Base-by-base conservation (phyloP, 2,888 invertebrate species). In the Agonopterix subpropinquella region DNA sequence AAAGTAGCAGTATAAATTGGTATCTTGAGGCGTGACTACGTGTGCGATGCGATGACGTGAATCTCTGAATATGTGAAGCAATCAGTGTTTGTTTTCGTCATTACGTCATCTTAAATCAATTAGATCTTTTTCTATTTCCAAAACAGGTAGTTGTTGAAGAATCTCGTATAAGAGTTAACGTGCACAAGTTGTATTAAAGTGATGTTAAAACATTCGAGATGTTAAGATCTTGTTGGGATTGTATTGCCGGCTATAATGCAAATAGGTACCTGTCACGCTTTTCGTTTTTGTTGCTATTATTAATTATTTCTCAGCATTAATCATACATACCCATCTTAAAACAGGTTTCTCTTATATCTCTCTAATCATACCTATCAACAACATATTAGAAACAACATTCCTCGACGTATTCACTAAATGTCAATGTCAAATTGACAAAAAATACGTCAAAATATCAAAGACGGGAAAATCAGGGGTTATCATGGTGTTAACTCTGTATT, bases 221-320 rank as follows among this genome's bases (percentile, higher is more conserved):
- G 87, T 71, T 86, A 61, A 84, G 83, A 73, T 63, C 77, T 59
- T 88, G 86, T 75, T 86, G 73, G 70, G 83, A 86, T 67, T 87
- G 87, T 67, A 56, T 86, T 57, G 61, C 66, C 49, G 81, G 87
- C 82, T 85, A 80, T 70, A 83, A 69, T 58, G 58, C 62, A 57
- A 60, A 61, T 67, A 61, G 60, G 60, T 51, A 50, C 41, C 56
- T 44, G n/a, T 28, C 28, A 28, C 28, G 28, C 7, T 28, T 28
- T 28, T 28, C 18, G 28, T 28, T 28, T 28, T 28, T 5, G 18
- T 28, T 28, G 5, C 28, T 28, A 28, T 28, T 28, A 28, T 28
- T 1, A 28, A 28, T 28, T 28, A 28, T 28, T 28, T 28, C 28
- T 28, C 28, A 28, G 28, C 28, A 28, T 28, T 7, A 28, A 28